Percentiles rank a stretch among this genome's conserved stretches.
These are phyloP conservation scores for Allophyes oxyacanthae DNA, from an alignment of 2,888 invertebrate genomes.

Conservation along the genomic window DNA sequence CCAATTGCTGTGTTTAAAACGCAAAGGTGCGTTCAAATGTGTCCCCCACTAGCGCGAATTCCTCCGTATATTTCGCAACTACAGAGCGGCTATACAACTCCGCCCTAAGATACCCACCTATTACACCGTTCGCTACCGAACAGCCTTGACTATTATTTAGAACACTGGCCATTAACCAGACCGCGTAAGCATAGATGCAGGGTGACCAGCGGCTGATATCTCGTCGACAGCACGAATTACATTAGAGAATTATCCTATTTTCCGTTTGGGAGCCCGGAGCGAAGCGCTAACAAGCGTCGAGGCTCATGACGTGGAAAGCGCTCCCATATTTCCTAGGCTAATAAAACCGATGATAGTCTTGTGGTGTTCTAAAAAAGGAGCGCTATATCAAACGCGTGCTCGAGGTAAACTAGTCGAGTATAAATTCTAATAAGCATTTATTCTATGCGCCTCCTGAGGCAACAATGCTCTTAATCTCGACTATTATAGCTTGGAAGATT, in stretches of 20 bases:
- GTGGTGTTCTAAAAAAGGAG: conserved; percentile 77
- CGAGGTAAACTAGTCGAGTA: conserved; percentile 66
- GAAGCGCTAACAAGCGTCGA: conserved; percentile 72
- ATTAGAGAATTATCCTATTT: conserved; percentile 80
- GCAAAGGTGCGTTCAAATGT: conserved; percentile 74
- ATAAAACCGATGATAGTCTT: conserved; percentile 81
- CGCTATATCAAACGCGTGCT: conserved; percentile 75
- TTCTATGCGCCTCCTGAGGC: conserved; percentile 80
- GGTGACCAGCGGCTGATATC: conserved; percentile 83
- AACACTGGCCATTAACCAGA: conserved; percentile 72
- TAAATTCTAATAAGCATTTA: conserved; percentile 86
- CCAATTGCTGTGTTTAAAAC: conserved; percentile 83
- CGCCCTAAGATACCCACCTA: conserved; percentile 84
- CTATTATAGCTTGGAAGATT: conserved; percentile 83
- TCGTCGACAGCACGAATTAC: conserved; percentile 84
- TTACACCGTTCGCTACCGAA: conserved; percentile 84
- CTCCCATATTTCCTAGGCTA: conserved; percentile 80
- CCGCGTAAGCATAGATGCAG: conserved; percentile 71
- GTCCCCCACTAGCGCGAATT: conserved; percentile 81
- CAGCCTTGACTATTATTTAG: conserved; percentile 84
- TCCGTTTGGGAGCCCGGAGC: conserved; percentile 72
- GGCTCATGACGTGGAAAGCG: conserved; percentile 70
- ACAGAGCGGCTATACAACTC: conserved; percentile 64
- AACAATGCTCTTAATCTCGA: conserved; percentile 84
- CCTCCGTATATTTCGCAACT: conserved; percentile 76